Base-by-base conservation (phyloP, 2,888 invertebrate genomes). In the Philopedon plagiatum region DNA sequence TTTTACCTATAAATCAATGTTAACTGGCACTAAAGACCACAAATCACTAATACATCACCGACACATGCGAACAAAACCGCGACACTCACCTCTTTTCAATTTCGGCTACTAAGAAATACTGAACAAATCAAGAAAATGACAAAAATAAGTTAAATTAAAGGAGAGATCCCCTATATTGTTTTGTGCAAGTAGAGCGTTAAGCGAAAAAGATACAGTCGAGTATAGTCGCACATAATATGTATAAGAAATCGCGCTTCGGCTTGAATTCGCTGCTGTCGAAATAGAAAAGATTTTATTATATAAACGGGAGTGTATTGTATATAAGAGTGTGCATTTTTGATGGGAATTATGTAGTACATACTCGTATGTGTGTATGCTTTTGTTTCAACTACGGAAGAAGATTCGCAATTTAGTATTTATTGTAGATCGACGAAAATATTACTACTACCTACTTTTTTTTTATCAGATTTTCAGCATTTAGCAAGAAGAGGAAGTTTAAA, bases 101-200 rank as follows among this genome's bases (percentile, higher is more conserved):
- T 39, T 13, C 26, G 15, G 1, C 18, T 11, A 26, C 9, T 5
- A 19, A n/a, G 19, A 46, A 13, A 32, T 4, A 32, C 29, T 61
- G 26, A 61, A 9, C 32, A 19, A 61, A 29, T 46, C 15, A 19
- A 11, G 29, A 63, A 54, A 63, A 51, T 63, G 63, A 63, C 51
- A 32, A 63, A 71, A 65, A 51, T 65, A 26, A 51, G 65, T 71
- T 54, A 70, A 70, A 70, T 64, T 65, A 61, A 49, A 54, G 60
- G 60, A 71, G 65, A 71, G 70, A 70, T 63, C 62, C 51, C 58
- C 41, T 64, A 70, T 71, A 71, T 71, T 71, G 71, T 71, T 64
- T 39, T 39, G 19, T 65, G 65, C 15, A 71, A 71, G 37, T 49
- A 71, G 71, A 71, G 71, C 71, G 71, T 71, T 60, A 71, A 37